Base-by-base conservation (phyloP, 2,888 invertebrate genomes). In the Eurytoma californica region DNA sequence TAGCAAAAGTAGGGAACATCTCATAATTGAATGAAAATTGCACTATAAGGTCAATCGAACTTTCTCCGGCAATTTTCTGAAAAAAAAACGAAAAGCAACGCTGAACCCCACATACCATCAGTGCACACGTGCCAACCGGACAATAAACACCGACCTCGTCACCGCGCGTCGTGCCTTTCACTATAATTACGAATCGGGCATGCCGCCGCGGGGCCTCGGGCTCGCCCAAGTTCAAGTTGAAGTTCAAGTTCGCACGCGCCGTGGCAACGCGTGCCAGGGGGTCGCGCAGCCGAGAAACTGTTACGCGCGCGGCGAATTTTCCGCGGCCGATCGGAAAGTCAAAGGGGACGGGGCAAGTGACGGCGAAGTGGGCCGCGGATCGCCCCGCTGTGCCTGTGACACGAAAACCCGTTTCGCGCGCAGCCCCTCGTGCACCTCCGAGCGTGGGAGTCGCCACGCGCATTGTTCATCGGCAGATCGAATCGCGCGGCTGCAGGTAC, bases 371-470 rank as follows among this genome's bases (percentile, higher is more conserved):
- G 65, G 61, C 39, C 75, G 66, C 49, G 67, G 24, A 39, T 39
- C 53, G 86, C 85, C 82, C 61, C 51, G 39, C 84, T 88, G 88
- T 86, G 86, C 86, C 86, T 87, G 86, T 87, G 88, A 86, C 88
- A 88, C 87, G 85, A 86, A 88, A 88, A 88, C 87, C 87, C 83
- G 84, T 74, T 87, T 87, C 82, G 77, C 74, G 74, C n/a, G 63
- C 30, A 30, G 39, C 16, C 39, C 39, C 39, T 77, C 69, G 47
- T 77, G 47, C 20, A 18, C 30, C 68, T 9, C 14, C 61, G 13
- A 9, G 5, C n/a, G 39, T 39, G 39, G 39, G 39, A 39, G 39
- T 39, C 7, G 39, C 39, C 39, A 39, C 39, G 39, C 39, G 39
- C 39, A 39, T 39, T 39, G 39, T 39, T 39, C 39, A 9, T 1